Evolutionary conservation across 1,140 invertebrate genomes (phyloP).

Genomic region (Scaptomyza graminum): DNA sequence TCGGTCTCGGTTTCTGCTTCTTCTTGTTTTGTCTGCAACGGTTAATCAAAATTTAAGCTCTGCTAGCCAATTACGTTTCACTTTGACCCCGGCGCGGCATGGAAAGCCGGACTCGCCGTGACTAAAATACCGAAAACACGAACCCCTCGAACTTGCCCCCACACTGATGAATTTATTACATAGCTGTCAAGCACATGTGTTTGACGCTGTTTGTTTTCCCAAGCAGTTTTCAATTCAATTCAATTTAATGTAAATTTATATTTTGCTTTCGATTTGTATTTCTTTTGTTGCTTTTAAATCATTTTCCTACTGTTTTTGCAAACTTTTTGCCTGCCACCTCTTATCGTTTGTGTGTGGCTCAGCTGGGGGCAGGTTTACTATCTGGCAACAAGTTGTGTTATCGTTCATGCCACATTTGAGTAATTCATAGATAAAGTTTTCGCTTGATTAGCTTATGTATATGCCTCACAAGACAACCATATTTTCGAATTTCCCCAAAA

Average conservation of each 20-base stretch:
- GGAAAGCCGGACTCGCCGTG: slow-evolving; percentile 66
- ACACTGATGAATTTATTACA: slow-evolving; percentile 75
- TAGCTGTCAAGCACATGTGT: slow-evolving; percentile 50
- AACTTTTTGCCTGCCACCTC: slow-evolving; percentile 3
- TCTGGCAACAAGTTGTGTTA: slow-evolving; percentile 6
- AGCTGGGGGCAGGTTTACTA: slow-evolving; percentile 9
- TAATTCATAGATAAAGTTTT: slow-evolving; percentile 35
- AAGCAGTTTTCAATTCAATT: slow-evolving; percentile 56
- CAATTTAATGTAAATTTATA: slow-evolving; percentile 66
- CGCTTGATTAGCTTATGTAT: slow-evolving; percentile 30
- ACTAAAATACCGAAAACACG: slow-evolving; percentile 24
- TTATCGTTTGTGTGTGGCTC: background rate
- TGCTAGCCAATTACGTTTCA: slow-evolving; percentile 76
- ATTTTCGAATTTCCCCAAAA: slow-evolving; percentile 35
- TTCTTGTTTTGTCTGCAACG: slow-evolving; percentile 25
- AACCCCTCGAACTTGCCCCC: slow-evolving; percentile 19
- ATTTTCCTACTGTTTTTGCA: background rate
- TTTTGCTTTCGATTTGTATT: slow-evolving; percentile 42
- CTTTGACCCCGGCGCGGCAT: slow-evolving; percentile 69
- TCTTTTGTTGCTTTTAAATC: slow-evolving; percentile 11
- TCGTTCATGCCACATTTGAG: slow-evolving; percentile 24
- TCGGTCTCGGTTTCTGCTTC: background rate
- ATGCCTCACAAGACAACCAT: background rate
- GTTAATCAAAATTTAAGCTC: slow-evolving; percentile 76
- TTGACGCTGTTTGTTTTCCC: slow-evolving; percentile 53